phyloP scores from a whole-genome alignment of 1,140 invertebrate genomes.

The Solen grandis region DNA sequence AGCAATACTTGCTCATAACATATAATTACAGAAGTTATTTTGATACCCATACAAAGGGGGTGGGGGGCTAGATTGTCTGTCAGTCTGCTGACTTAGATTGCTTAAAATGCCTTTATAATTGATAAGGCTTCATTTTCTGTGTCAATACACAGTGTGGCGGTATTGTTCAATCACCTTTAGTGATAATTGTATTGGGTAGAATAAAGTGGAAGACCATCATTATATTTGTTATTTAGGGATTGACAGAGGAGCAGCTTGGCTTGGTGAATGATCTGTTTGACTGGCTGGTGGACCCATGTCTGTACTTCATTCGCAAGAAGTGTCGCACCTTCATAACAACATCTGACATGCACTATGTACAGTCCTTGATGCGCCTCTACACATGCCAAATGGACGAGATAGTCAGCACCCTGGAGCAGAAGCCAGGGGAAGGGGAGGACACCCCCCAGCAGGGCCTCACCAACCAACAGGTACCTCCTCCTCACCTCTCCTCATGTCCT shows the following conservation, averaged over 20 bases:
- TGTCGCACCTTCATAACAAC: slow-evolving; percentile 89
- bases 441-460: slow-evolving; percentile 56
- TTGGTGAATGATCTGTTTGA: slow-evolving; percentile 75
- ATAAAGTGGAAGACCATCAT: too few species aligned
- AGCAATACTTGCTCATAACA: too few species aligned
- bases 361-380: slow-evolving; percentile 77
- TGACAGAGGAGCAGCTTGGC: slow-evolving; percentile 78
- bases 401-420: slow-evolving; percentile 52
- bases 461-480: slow-evolving; percentile 75
- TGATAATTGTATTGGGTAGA: too few species aligned
- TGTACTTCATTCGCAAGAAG: slow-evolving; percentile 80
- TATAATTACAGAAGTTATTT: too few species aligned
- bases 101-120: too few species aligned
- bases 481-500: too few species aligned
- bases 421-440: slow-evolving; percentile 54
- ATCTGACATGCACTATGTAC: slow-evolving; percentile 89
- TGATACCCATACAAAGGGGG: too few species aligned
- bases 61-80: too few species aligned
- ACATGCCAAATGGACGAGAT: slow-evolving; percentile 80
- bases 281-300: slow-evolving; percentile 81
- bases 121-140: too few species aligned
- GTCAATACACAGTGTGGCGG: too few species aligned
- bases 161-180: too few species aligned
- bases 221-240: slow-evolving; percentile 70
- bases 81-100: too few species aligned